Base-by-base conservation (phyloP, 2,888 invertebrate species). In the Pilophorus perplexus region DNA sequence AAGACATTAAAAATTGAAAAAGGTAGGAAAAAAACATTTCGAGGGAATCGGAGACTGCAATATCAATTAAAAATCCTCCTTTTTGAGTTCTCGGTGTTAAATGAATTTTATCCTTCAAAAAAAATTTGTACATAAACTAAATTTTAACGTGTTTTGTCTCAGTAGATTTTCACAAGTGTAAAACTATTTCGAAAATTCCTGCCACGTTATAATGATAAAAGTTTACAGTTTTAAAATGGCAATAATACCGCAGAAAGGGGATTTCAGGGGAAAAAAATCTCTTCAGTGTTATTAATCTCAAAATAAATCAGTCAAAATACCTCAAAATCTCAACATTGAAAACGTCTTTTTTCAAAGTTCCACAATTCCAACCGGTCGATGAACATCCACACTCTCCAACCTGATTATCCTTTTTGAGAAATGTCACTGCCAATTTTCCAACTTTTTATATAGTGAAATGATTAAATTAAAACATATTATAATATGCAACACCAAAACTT, bases 1-100 rank as follows among this genome's bases (percentile, higher is more conserved):
- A 52, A 55, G 52, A 60, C 22, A 52, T 33, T 42, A 52, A 66
- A 33, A 66, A 52, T 28, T 40, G 62, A 62, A 44, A 23, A 44
- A 23, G 42, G 25, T 20, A 37, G 5, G 54, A 42, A 54, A 54
- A 25, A 37, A 60, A 38, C 12, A 52, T 60, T 12, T 54, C 38
- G 33, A 55, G 55, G 55, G 38, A 55, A 62, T 50, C 52, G 67
- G 62, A 67, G 38, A 67, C 42, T 67, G 60, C 54, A 60, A 52
- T 55, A 48, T 54, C 52, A 62, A 62, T 66, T 67, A 46, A n/a
- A n/a, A n/a, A 33, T 54, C 38, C 55, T 55, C 60, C 62, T 62
- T 67, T 28, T 66, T 65, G 27, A 28, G 52, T 65, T 55, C n/a
- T 44, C 42, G 55, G 55, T 55, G 40, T 64, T 33, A 20, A 44